phyloP scores from a whole-genome alignment of 2,113 vertebrate genomes.

The Semicossyphus pulcher region DNA sequence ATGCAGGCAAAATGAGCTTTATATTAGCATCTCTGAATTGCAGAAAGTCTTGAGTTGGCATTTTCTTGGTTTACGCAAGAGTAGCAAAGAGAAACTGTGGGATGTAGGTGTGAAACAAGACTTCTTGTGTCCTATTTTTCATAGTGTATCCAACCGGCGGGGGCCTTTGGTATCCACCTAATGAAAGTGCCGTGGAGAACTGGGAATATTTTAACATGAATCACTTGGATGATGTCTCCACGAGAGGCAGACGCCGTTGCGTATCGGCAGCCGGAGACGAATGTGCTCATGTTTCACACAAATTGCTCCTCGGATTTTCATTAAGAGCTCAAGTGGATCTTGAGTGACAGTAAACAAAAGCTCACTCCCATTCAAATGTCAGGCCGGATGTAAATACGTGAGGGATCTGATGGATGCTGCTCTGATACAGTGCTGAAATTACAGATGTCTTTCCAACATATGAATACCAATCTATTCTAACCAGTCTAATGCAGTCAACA shows the following conservation, averaged over 20 bases:
- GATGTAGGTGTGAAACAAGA: constrained; percentile 13
- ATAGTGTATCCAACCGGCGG: constrained; percentile 13
- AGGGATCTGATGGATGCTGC: constrained; percentile 33
- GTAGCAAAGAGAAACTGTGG: neutral
- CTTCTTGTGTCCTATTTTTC: constrained; percentile 11
- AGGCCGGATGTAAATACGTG: constrained; percentile 27
- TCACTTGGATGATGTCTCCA: constrained; percentile 36
- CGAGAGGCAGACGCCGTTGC: constrained; percentile 9
- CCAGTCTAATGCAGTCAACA: constrained; percentile 5
- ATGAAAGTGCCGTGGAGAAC: constrained; percentile 52
- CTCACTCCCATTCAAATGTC: constrained; percentile 56
- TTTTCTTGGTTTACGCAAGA: neutral
- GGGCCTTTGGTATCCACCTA: constrained; percentile 34
- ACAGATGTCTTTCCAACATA: constrained; percentile 10
- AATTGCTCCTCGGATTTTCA: constrained; percentile 69
- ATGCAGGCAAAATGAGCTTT: neutral
- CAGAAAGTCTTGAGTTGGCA: constrained; percentile 1
- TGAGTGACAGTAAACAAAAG: constrained; percentile 68
- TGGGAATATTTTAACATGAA: constrained; percentile 49
- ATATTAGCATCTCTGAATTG: constrained; percentile 7
- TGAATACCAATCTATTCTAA: constrained; percentile 22
- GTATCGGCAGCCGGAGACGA: constrained; percentile 57
- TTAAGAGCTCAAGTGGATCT: constrained; percentile 63
- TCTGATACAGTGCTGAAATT: constrained; percentile 16
- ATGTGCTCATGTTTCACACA: constrained; percentile 60